Percentiles rank a stretch among this genome's conserved stretches.
Conservation (phyloP, 2,888 invertebrate species). For the Archips xylosteana region DNA sequence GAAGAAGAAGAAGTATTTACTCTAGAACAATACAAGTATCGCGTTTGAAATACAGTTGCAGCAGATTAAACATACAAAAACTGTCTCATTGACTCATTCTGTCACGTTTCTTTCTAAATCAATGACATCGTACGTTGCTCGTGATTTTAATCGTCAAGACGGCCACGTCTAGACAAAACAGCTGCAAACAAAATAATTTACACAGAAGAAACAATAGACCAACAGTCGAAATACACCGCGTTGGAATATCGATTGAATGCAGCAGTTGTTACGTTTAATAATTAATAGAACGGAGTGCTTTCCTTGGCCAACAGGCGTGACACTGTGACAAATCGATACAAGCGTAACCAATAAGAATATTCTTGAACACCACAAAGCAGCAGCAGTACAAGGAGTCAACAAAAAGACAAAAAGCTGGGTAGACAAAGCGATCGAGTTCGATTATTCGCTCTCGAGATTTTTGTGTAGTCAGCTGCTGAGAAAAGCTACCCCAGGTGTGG, state of each 20-base stretch:
- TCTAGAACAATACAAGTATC: too few relatives aligned
- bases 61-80: too few relatives aligned
- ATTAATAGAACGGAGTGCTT: conserved; percentile 5
- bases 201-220: conserved; percentile 7
- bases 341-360: too few relatives aligned
- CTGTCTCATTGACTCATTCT: not conserved
- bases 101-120: conserved; percentile 3
- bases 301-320: not conserved
- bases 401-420: too few relatives aligned
- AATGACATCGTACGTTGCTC: not conserved
- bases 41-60: too few relatives aligned
- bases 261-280: conserved; percentile 28
- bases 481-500: too few relatives aligned
- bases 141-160: not conserved
- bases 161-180: not conserved
- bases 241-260: conserved; percentile 21
- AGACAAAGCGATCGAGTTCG: too few relatives aligned
- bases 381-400: too few relatives aligned
- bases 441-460: too few relatives aligned
- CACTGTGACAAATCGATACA: conserved; percentile 19
- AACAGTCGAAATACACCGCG: conserved; percentile 8
- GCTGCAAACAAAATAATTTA: conserved; percentile 8
- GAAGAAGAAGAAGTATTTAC: too few relatives aligned
- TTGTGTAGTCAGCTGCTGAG: too few relatives aligned
- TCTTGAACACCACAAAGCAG: too few relatives aligned